Conservation (phyloP, 2,888 invertebrate genomes). For the Seira musarum region DNA sequence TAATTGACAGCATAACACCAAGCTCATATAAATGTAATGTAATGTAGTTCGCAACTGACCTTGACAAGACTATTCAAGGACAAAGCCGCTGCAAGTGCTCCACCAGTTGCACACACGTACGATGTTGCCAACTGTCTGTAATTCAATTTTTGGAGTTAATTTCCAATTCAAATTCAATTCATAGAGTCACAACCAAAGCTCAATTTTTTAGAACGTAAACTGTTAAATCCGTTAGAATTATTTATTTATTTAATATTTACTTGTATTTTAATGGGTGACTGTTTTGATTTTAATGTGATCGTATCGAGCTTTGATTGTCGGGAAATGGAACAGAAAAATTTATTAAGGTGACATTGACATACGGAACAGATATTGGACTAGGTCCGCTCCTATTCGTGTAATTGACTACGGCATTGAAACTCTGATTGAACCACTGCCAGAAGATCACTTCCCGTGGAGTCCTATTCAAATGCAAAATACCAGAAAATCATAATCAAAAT, state of each 20-base stretch:
- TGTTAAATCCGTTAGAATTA: not conserved
- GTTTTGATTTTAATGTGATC: no score
- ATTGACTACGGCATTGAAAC: constrained; percentile 99
- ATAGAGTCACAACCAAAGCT: no score
- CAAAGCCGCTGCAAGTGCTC: constrained; percentile 92
- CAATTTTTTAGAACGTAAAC: no score
- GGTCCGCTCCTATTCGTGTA: constrained; percentile 95
- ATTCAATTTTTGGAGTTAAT: constrained; percentile 35
- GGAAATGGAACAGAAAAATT: not conserved
- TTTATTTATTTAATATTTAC: not conserved
- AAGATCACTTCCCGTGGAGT: constrained; percentile 91
- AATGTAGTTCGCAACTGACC: constrained; percentile 73
- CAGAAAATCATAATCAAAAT: not conserved
- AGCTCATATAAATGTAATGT: not conserved
- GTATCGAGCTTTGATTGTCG: no score
- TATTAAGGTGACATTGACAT: constrained; percentile 60
- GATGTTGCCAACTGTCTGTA: constrained; percentile 83
- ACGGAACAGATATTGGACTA: constrained; percentile 78
- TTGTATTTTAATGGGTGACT: not conserved
- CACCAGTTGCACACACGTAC: constrained; percentile 91
- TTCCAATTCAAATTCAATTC: not conserved
- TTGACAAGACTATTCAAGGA: constrained; percentile 86
- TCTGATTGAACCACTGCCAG: constrained; percentile 99
- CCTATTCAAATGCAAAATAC: constrained; percentile 73
- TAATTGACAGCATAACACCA: not conserved